Percentiles rank a stretch among this genome's conserved stretches.
Conservation (phyloP, 2,888 invertebrate genomes). For the Drosophila affinis region DNA sequence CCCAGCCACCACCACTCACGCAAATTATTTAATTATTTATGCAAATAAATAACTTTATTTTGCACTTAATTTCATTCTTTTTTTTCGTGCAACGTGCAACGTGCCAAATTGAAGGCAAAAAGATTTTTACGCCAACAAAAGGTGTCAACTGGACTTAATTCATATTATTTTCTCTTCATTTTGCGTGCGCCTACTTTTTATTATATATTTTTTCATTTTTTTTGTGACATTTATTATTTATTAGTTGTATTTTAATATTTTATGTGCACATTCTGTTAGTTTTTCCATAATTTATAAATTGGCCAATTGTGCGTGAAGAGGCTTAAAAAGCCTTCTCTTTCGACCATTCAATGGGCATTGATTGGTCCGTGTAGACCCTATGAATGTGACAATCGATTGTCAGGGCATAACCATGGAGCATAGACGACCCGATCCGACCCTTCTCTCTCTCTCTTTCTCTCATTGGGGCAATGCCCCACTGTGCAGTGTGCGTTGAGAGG, state of each 20-base stretch:
- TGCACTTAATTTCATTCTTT: conserved; percentile 48
- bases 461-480: conserved; percentile 54
- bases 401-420: conserved; percentile 1
- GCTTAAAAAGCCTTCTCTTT: conserved; percentile 33
- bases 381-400: conserved; percentile 33
- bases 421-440: not conserved
- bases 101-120: conserved; percentile 37
- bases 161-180: conserved; percentile 33
- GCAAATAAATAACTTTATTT: conserved; percentile 59
- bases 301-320: conserved; percentile 41
- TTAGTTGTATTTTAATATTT: conserved; percentile 67
- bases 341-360: conserved; percentile 1
- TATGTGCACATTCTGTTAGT: conserved; percentile 42
- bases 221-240: conserved; percentile 66
- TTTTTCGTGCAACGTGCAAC: conserved; percentile 32
- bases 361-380: conserved; percentile 12
- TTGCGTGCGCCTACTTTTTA: conserved; percentile 25
- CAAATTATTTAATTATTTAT: conserved; percentile 68
- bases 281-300: conserved; percentile 40
- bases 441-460: not conserved
- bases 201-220: not conserved
- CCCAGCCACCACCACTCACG: conserved; percentile 34
- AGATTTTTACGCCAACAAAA: conserved; percentile 59
- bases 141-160: conserved; percentile 76
- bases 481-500: conserved; percentile 64